A percentile compares a stretch with the other conserved stretches of the same genome.
Evolutionary conservation across 1,140 invertebrate genomes (phyloP).

Genomic region (Heliconius congener): DNA sequence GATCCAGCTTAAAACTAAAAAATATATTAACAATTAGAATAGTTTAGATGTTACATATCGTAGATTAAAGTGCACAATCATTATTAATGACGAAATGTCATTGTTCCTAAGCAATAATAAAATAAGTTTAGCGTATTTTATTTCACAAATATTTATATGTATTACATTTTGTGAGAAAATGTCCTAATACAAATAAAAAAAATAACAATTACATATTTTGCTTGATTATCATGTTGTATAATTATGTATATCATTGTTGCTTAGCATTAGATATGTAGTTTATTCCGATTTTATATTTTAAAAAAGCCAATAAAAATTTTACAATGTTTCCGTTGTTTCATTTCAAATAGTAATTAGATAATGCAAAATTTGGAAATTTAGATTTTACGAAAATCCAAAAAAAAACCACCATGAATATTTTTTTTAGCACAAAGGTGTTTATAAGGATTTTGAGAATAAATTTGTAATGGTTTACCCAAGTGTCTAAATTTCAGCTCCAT

Average conservation of each 20-base stretch:
- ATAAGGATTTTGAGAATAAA: too few relatives aligned
- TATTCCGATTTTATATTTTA: not conserved
- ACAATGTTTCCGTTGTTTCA: constrained; percentile 3
- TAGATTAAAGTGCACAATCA: not conserved
- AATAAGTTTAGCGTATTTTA: not conserved
- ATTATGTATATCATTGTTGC: constrained; percentile 2
- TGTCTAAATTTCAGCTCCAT: too few relatives aligned
- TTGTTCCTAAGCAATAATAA: constrained; percentile 11
- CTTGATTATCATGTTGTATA: not conserved
- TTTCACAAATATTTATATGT: not conserved
- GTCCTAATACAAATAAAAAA: not conserved
- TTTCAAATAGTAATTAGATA: not conserved
- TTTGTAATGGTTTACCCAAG: too few relatives aligned
- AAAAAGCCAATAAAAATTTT: not conserved
- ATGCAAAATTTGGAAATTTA: too few relatives aligned
- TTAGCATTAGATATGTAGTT: not conserved
- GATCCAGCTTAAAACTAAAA: too few relatives aligned
- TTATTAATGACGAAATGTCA: not conserved
- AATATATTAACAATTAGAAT: not conserved
- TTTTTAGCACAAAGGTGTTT: too few relatives aligned
- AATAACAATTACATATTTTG: not conserved
- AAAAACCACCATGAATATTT: too few relatives aligned
- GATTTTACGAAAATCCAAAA: too few relatives aligned
- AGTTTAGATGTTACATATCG: constrained; percentile 2
- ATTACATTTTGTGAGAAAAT: not conserved